A percentile compares a stretch with the other conserved stretches of the same genome.
Evolutionary conservation across 64 coral and sea anemone species (phyloP).

Genomic region (Stichodactyla helianthus): DNA sequence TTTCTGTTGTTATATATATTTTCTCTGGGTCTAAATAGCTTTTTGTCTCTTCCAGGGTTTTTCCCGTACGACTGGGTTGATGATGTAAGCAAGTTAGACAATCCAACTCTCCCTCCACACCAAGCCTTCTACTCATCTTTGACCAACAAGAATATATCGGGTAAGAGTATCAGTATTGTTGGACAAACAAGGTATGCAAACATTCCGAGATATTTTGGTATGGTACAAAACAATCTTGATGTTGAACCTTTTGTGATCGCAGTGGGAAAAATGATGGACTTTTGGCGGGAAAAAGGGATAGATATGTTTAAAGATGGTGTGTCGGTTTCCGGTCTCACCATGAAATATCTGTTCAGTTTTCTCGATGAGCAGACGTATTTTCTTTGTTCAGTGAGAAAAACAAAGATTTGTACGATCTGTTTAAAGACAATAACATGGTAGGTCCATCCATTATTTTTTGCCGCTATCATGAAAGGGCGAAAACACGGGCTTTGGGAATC

Average conservation of each 20-base stretch:
- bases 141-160: neutral
- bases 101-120: constrained; percentile 13
- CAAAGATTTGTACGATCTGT: constrained; percentile 24
- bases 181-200: constrained; percentile 2
- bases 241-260: constrained; percentile 1
- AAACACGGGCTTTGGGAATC: constrained; percentile 17
- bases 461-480: constrained; percentile 12
- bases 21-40: too few relatives aligned
- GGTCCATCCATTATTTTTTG: constrained; percentile 29
- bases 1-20: neutral
- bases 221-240: constrained; percentile 17
- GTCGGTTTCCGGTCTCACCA: too few relatives aligned
- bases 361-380: neutral
- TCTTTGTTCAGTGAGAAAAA: constrained; percentile 17
- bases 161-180: neutral
- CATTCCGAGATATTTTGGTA: constrained; percentile 9
- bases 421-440: constrained; percentile 20
- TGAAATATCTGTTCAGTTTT: too few relatives aligned
- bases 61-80: constrained; percentile 13
- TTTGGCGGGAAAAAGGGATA: too few relatives aligned
- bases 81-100: neutral
- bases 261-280: too few relatives aligned
- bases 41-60: constrained; percentile 11
- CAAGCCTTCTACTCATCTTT: constrained; percentile 4
- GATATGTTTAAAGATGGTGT: too few relatives aligned